Evolutionary conservation across 2,797 vertebrate species (phyloP).

Genomic region (Cyprinodon diabolis): DNA sequence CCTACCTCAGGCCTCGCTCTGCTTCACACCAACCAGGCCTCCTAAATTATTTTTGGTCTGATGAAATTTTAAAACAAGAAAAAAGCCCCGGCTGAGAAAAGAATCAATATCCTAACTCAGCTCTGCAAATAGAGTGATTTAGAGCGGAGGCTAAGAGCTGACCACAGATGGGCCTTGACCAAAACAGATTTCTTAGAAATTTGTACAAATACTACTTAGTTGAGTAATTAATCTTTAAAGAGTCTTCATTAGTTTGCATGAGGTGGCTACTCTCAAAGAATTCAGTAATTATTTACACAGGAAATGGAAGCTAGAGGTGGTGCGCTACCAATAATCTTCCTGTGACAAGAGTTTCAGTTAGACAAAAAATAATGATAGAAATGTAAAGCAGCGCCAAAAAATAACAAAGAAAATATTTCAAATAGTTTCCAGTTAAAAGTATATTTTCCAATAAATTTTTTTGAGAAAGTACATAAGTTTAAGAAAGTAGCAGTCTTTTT

Average conservation of each 20-base stretch:
- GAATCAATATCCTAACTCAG: neutral
- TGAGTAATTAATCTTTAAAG: neutral
- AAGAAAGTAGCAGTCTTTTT: no score
- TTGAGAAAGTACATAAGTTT: no score
- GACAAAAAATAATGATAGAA: neutral
- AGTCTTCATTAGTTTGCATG: neutral
- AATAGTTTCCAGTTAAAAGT: neutral
- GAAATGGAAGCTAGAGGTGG: neutral
- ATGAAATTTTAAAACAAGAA: constrained; percentile 23
- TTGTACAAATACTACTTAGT: neutral
- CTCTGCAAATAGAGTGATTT: constrained; percentile 11
- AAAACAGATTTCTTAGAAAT: no score
- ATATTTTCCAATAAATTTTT: no score
- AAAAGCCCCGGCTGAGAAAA: neutral
- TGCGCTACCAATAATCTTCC: neutral
- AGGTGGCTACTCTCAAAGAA: neutral
- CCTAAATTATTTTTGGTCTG: constrained; percentile 37
- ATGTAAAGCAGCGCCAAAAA: neutral
- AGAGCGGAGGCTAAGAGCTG: neutral
- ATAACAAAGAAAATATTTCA: neutral
- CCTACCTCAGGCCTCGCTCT: constrained; percentile 21
- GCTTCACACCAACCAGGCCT: constrained; percentile 20
- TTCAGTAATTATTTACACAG: neutral
- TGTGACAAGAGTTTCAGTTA: neutral
- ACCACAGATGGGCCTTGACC: neutral